phyloP scores from a whole-genome alignment of 2,888 invertebrate genomes.

The Trachelus stipa region DNA sequence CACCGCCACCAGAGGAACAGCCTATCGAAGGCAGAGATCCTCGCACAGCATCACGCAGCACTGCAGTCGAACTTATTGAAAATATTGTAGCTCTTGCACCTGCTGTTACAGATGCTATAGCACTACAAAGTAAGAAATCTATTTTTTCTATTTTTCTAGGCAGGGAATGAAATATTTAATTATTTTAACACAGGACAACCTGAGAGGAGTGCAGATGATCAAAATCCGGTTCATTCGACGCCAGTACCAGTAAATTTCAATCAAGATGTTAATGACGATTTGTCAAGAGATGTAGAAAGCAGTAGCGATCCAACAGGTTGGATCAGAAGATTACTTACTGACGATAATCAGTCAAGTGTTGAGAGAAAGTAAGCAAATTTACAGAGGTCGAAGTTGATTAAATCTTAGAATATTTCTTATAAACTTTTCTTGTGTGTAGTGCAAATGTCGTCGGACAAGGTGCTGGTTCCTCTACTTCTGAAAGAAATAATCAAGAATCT shows the following conservation, averaged over 20 bases:
- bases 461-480: slow-evolving; percentile 48
- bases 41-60: slow-evolving; percentile 46
- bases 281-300: slow-evolving; percentile 38
- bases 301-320: slow-evolving; percentile 51
- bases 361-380: slow-evolving; percentile 47
- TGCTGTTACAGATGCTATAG: slow-evolving; percentile 47
- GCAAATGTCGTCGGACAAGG: slow-evolving; percentile 53
- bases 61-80: slow-evolving; percentile 62
- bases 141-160: slow-evolving; percentile 12
- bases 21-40: slow-evolving; percentile 41
- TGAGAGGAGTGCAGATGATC: slow-evolving; percentile 28
- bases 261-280: slow-evolving; percentile 46
- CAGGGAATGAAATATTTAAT: slow-evolving; percentile 15
- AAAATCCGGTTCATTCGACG: slow-evolving; percentile 20
- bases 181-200: slow-evolving; percentile 34
- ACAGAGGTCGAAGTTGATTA: not conserved
- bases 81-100: slow-evolving; percentile 57
- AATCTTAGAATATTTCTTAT: slow-evolving; percentile 9
- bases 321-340: slow-evolving; percentile 55
- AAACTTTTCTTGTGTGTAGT: slow-evolving; percentile 25
- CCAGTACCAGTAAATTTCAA: slow-evolving; percentile 49
- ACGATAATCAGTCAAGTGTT: slow-evolving; percentile 46
- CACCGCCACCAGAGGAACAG: slow-evolving; percentile 45
- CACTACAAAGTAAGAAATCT: slow-evolving; percentile 44
- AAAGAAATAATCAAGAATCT: slow-evolving; percentile 34